Evolutionary conservation across 2,113 vertebrate genomes (phyloP).

Genomic region (Nibea albiflora): DNA sequence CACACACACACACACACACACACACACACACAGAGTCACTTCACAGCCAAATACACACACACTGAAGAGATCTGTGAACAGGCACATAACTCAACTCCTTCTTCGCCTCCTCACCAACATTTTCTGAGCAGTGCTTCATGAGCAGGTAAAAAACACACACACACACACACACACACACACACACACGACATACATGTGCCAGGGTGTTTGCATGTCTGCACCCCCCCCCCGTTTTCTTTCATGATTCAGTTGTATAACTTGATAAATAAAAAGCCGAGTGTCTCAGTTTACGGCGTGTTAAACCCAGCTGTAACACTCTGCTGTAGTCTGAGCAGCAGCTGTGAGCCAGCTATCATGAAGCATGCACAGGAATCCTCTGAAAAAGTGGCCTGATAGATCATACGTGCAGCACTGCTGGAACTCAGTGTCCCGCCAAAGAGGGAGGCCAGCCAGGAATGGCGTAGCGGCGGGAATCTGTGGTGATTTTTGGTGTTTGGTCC

Average conservation of each 20-base stretch:
- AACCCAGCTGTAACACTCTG: neutral
- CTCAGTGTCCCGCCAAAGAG: conserved; percentile 54
- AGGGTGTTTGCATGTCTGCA: neutral
- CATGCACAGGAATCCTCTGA: conserved; percentile 9
- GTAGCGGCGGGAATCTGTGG: conserved; percentile 27
- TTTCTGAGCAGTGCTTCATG: conserved; percentile 41
- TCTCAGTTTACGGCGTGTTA: neutral
- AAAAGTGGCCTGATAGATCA: conserved; percentile 47
- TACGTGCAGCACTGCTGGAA: conserved; percentile 40
- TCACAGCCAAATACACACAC: conserved; percentile 12
- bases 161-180: too few species aligned
- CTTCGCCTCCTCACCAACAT: conserved; percentile 38
- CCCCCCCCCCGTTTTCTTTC: neutral
- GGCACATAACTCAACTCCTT: conserved; percentile 19
- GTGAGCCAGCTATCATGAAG: conserved; percentile 17
- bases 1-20: neutral
- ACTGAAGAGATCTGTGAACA: conserved; percentile 25
- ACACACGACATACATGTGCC: neutral
- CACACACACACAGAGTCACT: neutral
- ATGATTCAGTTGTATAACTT: neutral
- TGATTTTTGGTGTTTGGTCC: conserved; percentile 35
- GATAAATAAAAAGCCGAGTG: conserved; percentile 3
- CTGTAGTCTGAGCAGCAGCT: neutral
- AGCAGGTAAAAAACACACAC: conserved; percentile 33
- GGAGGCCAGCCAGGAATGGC: conserved; percentile 41